These are phyloP conservation scores for Kradibia gibbosae DNA, from an alignment of 1,140 invertebrate species.

Conservation along the genomic window DNA sequence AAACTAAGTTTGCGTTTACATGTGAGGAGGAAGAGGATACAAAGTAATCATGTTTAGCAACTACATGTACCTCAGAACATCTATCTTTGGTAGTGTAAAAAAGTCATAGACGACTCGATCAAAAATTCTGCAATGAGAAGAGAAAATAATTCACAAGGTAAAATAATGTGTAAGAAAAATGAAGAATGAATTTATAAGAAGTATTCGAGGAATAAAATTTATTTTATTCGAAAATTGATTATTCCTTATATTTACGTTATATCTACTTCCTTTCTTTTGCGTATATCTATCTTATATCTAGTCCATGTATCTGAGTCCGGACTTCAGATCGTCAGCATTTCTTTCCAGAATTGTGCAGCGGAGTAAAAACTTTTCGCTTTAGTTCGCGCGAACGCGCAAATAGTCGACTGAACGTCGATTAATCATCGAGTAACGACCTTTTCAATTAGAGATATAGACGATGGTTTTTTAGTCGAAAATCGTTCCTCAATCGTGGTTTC, in stretches of 20 bases:
- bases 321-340: conserved; percentile 1
- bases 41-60: neutral
- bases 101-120: too few species aligned
- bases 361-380: conserved; percentile 27
- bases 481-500: neutral
- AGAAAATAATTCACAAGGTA: too few species aligned
- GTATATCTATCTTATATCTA: too few species aligned
- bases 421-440: conserved; percentile 50
- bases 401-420: conserved; percentile 9
- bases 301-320: neutral
- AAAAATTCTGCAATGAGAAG: too few species aligned
- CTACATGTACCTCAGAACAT: neutral
- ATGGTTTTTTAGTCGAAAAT: conserved; percentile 13
- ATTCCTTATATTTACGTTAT: too few species aligned
- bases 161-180: too few species aligned
- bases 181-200: too few species aligned
- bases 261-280: too few species aligned
- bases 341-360: conserved; percentile 13
- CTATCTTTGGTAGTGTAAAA: too few species aligned
- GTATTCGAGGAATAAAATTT: conserved; percentile 15
- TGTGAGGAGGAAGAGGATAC: neutral
- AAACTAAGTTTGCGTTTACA: neutral
- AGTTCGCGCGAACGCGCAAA: neutral
- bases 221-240: too few species aligned
- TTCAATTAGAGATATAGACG: conserved; percentile 49